Base-by-base conservation (phyloP, 2,797 vertebrate genomes). In the Amniataba percoides region DNA sequence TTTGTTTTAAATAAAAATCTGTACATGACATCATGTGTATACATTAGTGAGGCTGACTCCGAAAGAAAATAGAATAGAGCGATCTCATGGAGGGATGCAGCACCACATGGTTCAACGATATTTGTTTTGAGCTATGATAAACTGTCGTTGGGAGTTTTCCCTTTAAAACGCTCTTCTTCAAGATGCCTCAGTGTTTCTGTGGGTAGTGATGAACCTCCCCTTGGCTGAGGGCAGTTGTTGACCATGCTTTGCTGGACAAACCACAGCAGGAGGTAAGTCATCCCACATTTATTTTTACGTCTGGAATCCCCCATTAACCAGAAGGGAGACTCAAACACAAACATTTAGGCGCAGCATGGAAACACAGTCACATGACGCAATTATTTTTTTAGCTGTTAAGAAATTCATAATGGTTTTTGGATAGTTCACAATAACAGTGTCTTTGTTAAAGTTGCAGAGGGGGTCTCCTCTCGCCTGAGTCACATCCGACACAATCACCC, bases 261-360 rank as follows among this genome's bases (percentile, higher is more conserved):
- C 84, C 84, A 16, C 77, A 83, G 80, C 55, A 56, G 82, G 88
- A 77, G 77, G 72, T 3, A 60, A 80, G 61, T 81, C 86, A 86
- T 82, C 71, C 53, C 74, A 74, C 74, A 31, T 83, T 64, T 39
- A 52, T 82, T 86, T 89, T 89, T 89, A 77, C 7, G 53, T 53
- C 81, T 78, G 92, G 83, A 92, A 89, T 92, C 85, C 74, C 86
- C 91, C 87, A 25, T 80, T 75, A 77, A 58, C 34, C 63, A 69
- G 83, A 82, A 82, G 18, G 43, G 79, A 83, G 89, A 85, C 78
- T 70, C 68, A 74, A 74, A 51, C 51, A 69, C 69, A 90, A 91
- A 94, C 84, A 89, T 89, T 80, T 71, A 61, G 53, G 16, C 74
- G 42, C 77, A 81, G 83, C 77, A 52, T 77, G 83, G 83, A 72